Evolutionary conservation across 2,797 vertebrate genomes (phyloP), one percentile per base, ranked within the genome.

Genomic region (Bradypodion ventrale): DNA sequence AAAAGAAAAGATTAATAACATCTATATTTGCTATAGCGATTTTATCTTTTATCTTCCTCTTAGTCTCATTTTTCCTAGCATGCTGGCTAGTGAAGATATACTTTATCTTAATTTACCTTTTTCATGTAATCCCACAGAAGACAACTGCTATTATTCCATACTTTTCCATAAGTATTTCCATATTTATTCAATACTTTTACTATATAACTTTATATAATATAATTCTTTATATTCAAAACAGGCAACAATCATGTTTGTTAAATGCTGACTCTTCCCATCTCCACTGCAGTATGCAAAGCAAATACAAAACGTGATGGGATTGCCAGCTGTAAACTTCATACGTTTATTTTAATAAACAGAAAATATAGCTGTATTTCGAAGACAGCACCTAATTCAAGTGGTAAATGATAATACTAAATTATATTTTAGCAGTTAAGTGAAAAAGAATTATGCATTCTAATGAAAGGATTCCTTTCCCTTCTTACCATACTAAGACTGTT

Each of bases 21-120:
- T 65, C 75, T 68, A 8, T 83, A 83, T n/a, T 74, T 85, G 46
- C 59, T 40, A 27, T 12, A 23, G 7, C 21, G 23, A 23, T 25
- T 44, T 62, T 69, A 37, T 27, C n/a, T 63, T 44, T 52, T 6
- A 56, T 59, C 37, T 49, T 70, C 7, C 7, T 66, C 46, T 46
- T 75, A n/a, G 7, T 7, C n/a, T 15, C 19, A 7, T 76, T 75
- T 75, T 16, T 75, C n/a, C 9, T 65, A 27, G 10, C 19, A 12
- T 23, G 63, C 42, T 62, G 32, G 32, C 5, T 68, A 66, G 29
- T 72, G 35, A 86, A 75, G 29, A 46, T 66, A 49, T n/a, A n/a
- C n/a, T n/a, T n/a, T n/a, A n/a, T 42, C 69, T 83, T 75, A 60
- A 79, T 75, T 19, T 44, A 79, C 35, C 63, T 35, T 59, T 84